Percentiles rank a stretch among this genome's conserved stretches.
Conservation (phyloP, 2,113 vertebrate species). For the Andinoacara biseriatus region DNA sequence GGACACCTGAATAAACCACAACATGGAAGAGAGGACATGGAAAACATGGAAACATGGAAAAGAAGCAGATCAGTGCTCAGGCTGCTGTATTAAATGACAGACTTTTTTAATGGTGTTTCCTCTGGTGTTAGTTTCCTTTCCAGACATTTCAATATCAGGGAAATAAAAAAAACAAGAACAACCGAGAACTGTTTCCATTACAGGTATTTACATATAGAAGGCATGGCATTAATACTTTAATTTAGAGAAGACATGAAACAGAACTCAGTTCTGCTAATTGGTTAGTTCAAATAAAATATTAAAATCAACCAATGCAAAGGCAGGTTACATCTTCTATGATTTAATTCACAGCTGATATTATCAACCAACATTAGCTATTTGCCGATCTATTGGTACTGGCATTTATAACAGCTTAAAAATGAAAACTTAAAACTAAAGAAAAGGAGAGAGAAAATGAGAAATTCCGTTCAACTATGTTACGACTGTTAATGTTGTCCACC, state of each 20-base stretch:
- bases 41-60: no score
- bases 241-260: no score
- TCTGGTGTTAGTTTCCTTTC: background rate
- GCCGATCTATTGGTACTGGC: background rate
- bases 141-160: background rate
- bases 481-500: background rate
- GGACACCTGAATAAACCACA: slow-evolving; percentile 85
- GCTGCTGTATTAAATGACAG: background rate
- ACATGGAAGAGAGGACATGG: no score
- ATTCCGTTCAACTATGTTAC: background rate
- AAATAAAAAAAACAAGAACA: background rate
- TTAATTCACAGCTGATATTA: background rate
- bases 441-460: background rate
- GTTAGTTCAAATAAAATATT: no score
- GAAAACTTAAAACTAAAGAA: background rate
- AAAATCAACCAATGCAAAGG: no score
- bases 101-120: background rate
- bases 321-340: background rate
- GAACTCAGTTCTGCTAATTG: no score
- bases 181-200: no score
- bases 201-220: no score
- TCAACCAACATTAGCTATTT: background rate
- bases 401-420: slow-evolving; percentile 1
- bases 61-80: background rate
- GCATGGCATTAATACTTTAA: no score